Conservation (phyloP, 2,113 vertebrate genomes). For the Catagonus wagneri region DNA sequence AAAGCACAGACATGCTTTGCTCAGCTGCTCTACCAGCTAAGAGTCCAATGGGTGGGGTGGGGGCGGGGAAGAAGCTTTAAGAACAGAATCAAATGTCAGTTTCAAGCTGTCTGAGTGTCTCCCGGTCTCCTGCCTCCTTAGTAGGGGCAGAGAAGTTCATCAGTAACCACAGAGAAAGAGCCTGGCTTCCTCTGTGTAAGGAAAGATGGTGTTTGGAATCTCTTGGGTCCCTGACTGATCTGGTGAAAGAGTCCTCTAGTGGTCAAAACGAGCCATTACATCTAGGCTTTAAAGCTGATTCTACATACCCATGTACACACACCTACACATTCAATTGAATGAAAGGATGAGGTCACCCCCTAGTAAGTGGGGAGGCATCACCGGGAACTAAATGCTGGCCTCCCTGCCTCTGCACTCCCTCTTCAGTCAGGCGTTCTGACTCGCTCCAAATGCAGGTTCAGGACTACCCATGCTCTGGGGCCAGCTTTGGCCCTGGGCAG, state of each 20-base stretch:
- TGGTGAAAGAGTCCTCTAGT: slow-evolving; percentile 70
- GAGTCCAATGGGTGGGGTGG: not conserved
- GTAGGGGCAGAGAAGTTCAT: slow-evolving; percentile 34
- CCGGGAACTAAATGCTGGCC: not conserved
- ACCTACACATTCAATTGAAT: slow-evolving; percentile 68
- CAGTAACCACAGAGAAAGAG: not conserved
- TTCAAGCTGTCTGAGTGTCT: not conserved
- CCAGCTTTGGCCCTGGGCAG: not conserved
- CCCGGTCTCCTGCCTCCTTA: not conserved
- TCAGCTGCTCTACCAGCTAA: not conserved
- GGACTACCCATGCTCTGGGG: not conserved
- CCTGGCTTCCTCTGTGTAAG: not conserved
- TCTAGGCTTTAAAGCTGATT: not conserved
- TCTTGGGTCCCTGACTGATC: not conserved
- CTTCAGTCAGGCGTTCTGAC: slow-evolving; percentile 56
- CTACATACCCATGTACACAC: not conserved
- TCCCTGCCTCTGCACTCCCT: slow-evolving; percentile 29
- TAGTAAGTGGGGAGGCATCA: slow-evolving; percentile 45
- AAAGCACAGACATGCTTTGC: too few relatives aligned
- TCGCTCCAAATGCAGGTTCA: not conserved
- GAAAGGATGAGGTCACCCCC: slow-evolving; percentile 74
- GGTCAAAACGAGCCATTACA: not conserved
- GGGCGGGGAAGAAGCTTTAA: not conserved
- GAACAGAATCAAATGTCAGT: not conserved
- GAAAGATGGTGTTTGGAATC: not conserved